These are phyloP conservation scores for Cryptocephalus moraei DNA, from an alignment of 2,888 invertebrate species.

Conservation along the genomic window DNA sequence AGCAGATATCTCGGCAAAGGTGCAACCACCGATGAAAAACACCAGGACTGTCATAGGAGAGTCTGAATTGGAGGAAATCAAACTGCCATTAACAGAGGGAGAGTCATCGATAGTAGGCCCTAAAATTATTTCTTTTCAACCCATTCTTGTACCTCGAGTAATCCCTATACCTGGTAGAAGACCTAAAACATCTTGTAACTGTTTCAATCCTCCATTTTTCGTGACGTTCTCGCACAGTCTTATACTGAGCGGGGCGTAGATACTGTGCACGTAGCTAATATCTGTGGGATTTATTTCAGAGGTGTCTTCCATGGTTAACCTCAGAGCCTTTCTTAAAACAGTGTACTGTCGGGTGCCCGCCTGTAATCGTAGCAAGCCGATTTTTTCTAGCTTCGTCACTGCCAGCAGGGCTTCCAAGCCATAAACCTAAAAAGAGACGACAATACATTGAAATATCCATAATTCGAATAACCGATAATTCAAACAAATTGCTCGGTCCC, in stretches of 20 bases:
- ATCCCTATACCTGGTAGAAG: constrained; percentile 55
- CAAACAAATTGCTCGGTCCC: no score
- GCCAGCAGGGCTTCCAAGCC: constrained; percentile 76
- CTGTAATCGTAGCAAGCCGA: constrained; percentile 69
- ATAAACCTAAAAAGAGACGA: constrained; percentile 55
- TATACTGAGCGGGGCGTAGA: constrained; percentile 87
- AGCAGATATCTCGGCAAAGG: constrained; percentile 84
- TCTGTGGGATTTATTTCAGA: constrained; percentile 76
- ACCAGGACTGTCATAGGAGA: constrained; percentile 71
- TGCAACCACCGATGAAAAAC: constrained; percentile 95
- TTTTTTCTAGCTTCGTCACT: constrained; percentile 77
- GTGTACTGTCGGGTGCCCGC: constrained; percentile 63
- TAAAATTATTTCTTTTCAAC: constrained; percentile 10
- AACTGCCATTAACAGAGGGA: constrained; percentile 35
- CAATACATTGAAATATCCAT: no score
- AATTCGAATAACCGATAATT: no score
- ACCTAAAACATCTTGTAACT: constrained; percentile 73
- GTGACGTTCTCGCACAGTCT: constrained; percentile 74
- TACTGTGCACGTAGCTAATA: constrained; percentile 84
- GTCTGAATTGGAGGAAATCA: constrained; percentile 36
- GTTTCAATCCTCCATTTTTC: constrained; percentile 66
- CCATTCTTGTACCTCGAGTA: background rate
- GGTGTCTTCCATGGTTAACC: constrained; percentile 80
- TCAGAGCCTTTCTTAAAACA: constrained; percentile 68
- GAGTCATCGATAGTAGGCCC: constrained; percentile 60